Evolutionary conservation across 2,113 vertebrate genomes (phyloP), one percentile per base, ranked within the genome.

Genomic region (Orthonyx spaldingii): DNA sequence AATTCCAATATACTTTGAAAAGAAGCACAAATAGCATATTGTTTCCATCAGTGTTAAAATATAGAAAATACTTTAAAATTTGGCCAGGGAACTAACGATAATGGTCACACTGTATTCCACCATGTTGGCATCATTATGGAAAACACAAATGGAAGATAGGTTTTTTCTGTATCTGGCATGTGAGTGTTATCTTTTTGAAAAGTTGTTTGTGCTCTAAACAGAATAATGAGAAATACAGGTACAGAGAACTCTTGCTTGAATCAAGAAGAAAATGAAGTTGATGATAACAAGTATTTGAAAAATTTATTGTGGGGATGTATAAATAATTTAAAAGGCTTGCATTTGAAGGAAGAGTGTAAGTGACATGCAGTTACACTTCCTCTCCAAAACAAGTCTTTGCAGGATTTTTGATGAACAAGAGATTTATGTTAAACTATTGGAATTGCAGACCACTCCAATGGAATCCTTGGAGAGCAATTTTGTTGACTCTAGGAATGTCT

Each of bases 391-490:
- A 89, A 87, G 44, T 76, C 35, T 97, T 96, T 53, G 72, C 64
- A 94, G 65, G 52, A 68, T 96, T 94, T 94, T 96, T 16, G 17
- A 68, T 92, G 64, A 94, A 90, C 10, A 42, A 49, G 26, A 92
- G 68, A 92, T 94, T 91, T 92, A 83, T 79, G n/a, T 82, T 89
- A 49, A 95, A 84, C 55, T 89, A 7, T 63, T 94, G 53, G 33
- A 87, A 28, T 23, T 90, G 53, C 39, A 79, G 24, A 46, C 53
- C 52, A 15, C 46, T 93, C 15, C 53, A 79, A 0, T 28, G 41
- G 27, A 87, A 63, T 93, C 94, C 94, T 92, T 91, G 41, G 96
- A 96, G 94, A 89, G 81, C 68, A 68, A 47, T 96, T 93, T 49
- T 84, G 28, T 91, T 93, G 90, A 59, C 46, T 93, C 5, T 78